Conservation (phyloP, 2,888 invertebrate species). For the Cephus sareptanus region DNA sequence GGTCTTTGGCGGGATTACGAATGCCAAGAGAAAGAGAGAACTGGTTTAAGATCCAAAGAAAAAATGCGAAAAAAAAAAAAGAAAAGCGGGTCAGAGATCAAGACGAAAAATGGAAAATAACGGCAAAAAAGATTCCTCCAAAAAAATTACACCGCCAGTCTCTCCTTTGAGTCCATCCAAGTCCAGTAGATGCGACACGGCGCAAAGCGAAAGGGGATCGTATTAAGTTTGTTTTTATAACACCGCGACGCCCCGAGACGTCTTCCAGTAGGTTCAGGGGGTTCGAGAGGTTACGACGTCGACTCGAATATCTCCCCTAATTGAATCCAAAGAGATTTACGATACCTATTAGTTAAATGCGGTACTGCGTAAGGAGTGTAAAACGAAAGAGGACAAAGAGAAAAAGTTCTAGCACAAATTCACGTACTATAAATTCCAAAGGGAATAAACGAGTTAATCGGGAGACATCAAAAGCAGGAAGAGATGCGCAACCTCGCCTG, state of each 20-base stretch:
- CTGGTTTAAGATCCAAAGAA: background rate
- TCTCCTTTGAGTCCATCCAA: constrained; percentile 13
- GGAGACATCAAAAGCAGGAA: background rate
- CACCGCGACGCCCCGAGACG: constrained; percentile 17
- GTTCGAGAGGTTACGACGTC: constrained; percentile 24
- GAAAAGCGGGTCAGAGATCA: constrained; percentile 8
- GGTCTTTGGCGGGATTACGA: background rate
- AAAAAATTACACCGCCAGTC: constrained; percentile 13
- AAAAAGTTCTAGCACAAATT: background rate
- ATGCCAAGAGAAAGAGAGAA: background rate
- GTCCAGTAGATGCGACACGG: background rate
- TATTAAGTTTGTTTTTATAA: constrained; percentile 40
- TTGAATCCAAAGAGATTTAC: constrained; percentile 55
- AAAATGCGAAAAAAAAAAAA: background rate
- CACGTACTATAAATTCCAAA: background rate
- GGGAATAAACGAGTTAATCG: background rate
- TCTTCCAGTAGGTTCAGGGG: constrained; percentile 15
- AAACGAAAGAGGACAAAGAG: background rate
- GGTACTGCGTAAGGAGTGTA: background rate
- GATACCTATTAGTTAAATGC: constrained; percentile 22
- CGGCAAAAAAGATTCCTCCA: background rate
- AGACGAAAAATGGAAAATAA: constrained; percentile 3
- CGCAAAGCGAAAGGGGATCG: background rate
- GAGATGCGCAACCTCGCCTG: background rate
- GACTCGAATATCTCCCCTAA: constrained; percentile 43